Base-by-base conservation (phyloP, 2,797 vertebrate species). In the Paedocypris micromegethes region DNA sequence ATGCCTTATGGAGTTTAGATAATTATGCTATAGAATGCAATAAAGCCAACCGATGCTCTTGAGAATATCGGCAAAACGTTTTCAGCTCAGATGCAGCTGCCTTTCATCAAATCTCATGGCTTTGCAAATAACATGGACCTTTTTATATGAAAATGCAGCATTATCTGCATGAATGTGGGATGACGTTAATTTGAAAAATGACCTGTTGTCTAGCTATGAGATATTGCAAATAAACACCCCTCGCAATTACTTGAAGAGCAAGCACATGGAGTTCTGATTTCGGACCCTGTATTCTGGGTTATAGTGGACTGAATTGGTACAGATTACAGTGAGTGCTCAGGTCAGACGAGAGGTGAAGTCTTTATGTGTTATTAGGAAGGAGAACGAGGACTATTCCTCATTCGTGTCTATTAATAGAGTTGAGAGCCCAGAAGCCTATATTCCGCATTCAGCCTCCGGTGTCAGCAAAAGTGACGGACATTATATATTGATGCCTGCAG, bases 261-360 rank as follows among this genome's bases (percentile, higher is more conserved):
- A 40, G 40, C 61, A 38, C 5, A 5, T 39, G 50, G 44, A 56
- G 52, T 23, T 23, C 23, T 23, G 54, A 38, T 5, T 58, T 9
- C 9, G 0, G 6, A 2, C 1, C 5, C 5, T 9, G 9, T 56
- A 3, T 39, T 44, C 44, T 9, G 0, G n/a, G 4, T 45, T 6
- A 23, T 6, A 5, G 7, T n/a, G n/a, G 40, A 44, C 7, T 3
- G 1, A 39, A 3, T 7, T 7, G 23, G 39, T 3, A 4, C 44
- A 4, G 53, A 50, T 50, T 9, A 45, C 40, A 40, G 38, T 9
- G 58, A 63, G 37, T 41, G 50, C 40, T 37, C 4, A 0, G 67
- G 73, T 67, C 60, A 2, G 6, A 70, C 58, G 64, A 58, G 63
- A 74, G 75, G 60, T 8, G 46, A 23, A 76, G 78, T 76, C 70